Evolutionary conservation across 2,888 invertebrate species (phyloP), one percentile per base, ranked within the genome.

Genomic region (Lycophotia porphyrea): DNA sequence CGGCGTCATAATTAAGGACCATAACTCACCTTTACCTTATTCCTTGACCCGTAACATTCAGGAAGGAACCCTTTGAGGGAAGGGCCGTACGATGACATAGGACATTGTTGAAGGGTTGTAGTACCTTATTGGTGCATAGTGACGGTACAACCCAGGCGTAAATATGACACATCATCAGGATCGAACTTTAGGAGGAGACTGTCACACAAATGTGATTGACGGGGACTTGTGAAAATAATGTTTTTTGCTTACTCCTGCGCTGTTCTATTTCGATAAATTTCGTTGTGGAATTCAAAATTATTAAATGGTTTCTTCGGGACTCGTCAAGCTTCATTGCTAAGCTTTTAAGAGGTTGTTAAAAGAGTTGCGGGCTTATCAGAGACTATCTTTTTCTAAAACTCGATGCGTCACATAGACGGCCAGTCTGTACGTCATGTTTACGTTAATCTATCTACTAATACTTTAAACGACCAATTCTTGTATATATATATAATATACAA

Each of bases 41-140:
- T 52, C 76, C 73, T 61, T 84, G 79, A 85, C 64, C 78, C 78
- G 68, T 78, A 73, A 72, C 72, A 78, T 80, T 87, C 76, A 78
- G 76, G 76, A 87, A 75, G 70, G 66, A 76, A 76, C 65, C 79
- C 63, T 75, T 58, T 72, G 52, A 63, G 66, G 74, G 64, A 67
- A 72, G 73, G 76, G 65, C 64, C 60, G 39, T 71, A 66, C 24
- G 65, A 63, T 74, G 58, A 78, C 72, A 60, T 73, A 68, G 76
- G 55, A 42, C 24, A 61, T 60, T 74, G 31, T 42, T 66, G 47
- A 44, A 71, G 68, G 76, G 68, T 27, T 63, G 69, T 44, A 73
- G 65, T 68, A 65, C 71, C 74, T 83, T 60, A 71, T 74, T 75
- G 34, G 52, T 52, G 24, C 64, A 71, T 36, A 58, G 61, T 44